Evolutionary conservation across 2,888 invertebrate species (phyloP), one percentile per base, ranked within the genome.

Genomic region (Slavum lentiscoides): DNA sequence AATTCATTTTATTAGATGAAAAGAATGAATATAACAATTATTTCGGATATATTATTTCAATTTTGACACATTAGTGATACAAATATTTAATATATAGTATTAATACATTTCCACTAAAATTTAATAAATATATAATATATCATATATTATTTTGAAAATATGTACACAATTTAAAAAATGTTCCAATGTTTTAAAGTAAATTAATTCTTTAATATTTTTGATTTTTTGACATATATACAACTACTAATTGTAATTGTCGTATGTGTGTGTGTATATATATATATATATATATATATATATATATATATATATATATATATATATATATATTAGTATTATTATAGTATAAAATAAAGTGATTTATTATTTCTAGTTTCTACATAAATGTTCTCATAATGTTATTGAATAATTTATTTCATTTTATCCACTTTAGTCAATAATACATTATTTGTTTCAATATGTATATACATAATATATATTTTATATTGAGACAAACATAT

Each of bases 381-480:
- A 58, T 37, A 13, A 53, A 64, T 53, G 19, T 8, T 39, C 4
- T 39, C 11, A 55, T 67, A 11, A 66, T 37, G 19, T 30, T 67
- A 37, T 69, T 13, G 49, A 70, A 66, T 59, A 15, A 39, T 58
- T 66, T 23, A 39, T 58, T 74, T 37, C 37, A n/a, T 74, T 74
- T 64, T 15, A 39, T 70, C 19, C n/a, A 37, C 9, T 37, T 55
- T 39, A 23, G 19, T 43, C 15, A 67, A 43, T 30, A 58, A 75
- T 58, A 58, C 11, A 58, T 19, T 58, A 49, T 19, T 67, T 30
- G 23, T 39, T n/a, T 74, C 11, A 39, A 21, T 39, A 66, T 39
- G 66, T 39, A 74, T 55, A 64, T 59, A 67, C 68, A 68, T 76
- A n/a, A n/a, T n/a, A n/a, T n/a, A n/a, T n/a, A n/a, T n/a, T n/a